A percentile compares a stretch with the other conserved stretches of the same genome.
Evolutionary conservation across 1,140 invertebrate genomes (phyloP).

Genomic region (Ericerus pela): DNA sequence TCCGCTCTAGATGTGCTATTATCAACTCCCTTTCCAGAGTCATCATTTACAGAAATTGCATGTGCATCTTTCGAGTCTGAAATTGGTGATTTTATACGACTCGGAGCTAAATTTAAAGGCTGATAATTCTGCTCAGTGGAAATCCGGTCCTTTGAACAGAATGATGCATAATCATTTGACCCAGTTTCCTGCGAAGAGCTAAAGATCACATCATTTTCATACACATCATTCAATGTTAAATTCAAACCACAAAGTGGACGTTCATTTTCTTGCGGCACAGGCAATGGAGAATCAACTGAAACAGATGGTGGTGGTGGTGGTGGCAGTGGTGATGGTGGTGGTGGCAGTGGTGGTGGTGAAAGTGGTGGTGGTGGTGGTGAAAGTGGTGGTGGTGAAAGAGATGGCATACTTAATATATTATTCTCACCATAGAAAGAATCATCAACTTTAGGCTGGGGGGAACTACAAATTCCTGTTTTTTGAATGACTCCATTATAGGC

Average conservation of each 20-base stretch:
- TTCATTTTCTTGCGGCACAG: neutral
- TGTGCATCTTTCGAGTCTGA: too few species aligned
- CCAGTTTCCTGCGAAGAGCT: neutral
- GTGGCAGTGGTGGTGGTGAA: neutral
- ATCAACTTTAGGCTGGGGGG: too few species aligned
- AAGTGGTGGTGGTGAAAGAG: neutral
- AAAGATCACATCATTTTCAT: neutral
- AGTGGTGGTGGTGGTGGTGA: neutral
- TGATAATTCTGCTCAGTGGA: too few species aligned
- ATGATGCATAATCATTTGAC: too few species aligned
- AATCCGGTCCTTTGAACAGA: too few species aligned
- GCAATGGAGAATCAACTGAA: too few species aligned
- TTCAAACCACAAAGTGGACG: neutral
- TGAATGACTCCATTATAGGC: neutral
- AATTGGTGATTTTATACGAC: too few species aligned
- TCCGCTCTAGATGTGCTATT: neutral
- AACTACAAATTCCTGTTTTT: neutral
- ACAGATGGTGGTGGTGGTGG: neutral
- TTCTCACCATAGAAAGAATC: neutral
- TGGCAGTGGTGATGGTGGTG: neutral
- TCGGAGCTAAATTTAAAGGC: too few species aligned
- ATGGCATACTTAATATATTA: neutral
- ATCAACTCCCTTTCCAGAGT: neutral
- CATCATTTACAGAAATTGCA: neutral
- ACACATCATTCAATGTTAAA: constrained; percentile 1